phyloP scores from a whole-genome alignment of 2,888 invertebrate species.

The Protophormia terraenovae region DNA sequence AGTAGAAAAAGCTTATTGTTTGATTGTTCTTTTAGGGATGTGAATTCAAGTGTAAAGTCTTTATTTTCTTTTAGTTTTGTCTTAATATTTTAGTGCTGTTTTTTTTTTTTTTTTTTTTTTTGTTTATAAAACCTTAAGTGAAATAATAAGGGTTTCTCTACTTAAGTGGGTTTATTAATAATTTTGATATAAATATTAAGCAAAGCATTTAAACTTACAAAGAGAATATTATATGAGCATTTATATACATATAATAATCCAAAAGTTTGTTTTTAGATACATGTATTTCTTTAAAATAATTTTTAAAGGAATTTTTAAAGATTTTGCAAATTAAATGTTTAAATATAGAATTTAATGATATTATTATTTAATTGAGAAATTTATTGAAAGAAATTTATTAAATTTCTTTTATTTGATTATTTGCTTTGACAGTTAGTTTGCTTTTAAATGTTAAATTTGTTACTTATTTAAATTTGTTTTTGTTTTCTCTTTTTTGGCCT shows the following conservation, averaged over 20 bases:
- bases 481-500: no score
- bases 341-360: no score
- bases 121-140: neutral
- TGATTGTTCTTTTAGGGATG: conserved; percentile 36
- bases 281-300: no score
- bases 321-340: no score
- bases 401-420: no score
- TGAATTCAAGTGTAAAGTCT: conserved; percentile 52
- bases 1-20: conserved; percentile 30
- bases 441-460: no score
- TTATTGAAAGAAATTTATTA: no score
- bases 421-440: no score
- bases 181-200: neutral
- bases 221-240: neutral
- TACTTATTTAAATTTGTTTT: neutral
- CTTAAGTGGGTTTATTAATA: conserved; percentile 5
- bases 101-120: no score
- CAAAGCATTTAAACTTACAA: neutral
- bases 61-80: conserved; percentile 34
- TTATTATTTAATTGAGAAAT: no score
- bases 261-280: no score
- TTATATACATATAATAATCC: neutral
- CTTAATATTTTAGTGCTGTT: neutral
- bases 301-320: no score
- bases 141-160: neutral